These are phyloP conservation scores for Willowsia nigromaculata DNA, from an alignment of 2,888 invertebrate species.

Conservation along the genomic window DNA sequence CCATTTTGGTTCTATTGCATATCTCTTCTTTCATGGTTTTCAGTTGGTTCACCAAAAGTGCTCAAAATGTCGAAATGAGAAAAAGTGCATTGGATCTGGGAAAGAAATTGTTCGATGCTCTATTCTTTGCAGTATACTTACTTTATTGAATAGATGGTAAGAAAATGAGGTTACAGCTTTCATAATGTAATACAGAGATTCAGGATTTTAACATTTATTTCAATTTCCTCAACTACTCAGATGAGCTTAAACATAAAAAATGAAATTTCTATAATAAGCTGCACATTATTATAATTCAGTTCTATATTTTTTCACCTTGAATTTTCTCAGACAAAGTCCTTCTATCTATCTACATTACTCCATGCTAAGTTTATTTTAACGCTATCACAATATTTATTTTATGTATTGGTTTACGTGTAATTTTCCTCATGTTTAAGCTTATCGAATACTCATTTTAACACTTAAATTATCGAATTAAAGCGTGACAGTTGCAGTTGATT, in stretches of 20 bases:
- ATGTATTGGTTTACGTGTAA: too few species aligned
- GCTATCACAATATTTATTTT: too few species aligned
- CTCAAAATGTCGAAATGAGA: neutral
- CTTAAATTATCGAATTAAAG: too few species aligned
- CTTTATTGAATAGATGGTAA: neutral
- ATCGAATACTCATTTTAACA: too few species aligned
- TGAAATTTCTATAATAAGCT: conserved; percentile 34
- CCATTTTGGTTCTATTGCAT: neutral
- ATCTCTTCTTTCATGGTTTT: neutral
- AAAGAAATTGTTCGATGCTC: conserved; percentile 4
- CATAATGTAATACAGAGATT: neutral
- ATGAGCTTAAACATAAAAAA: neutral
- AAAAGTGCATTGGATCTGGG: conserved; percentile 20
- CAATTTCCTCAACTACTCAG: neutral
- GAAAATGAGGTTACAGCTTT: conserved; percentile 28
- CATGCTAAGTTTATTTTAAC: too few species aligned
- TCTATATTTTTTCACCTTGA: too few species aligned
- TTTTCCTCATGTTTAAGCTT: too few species aligned
- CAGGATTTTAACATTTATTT: too few species aligned
- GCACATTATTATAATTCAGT: too few species aligned
- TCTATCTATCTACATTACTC: too few species aligned
- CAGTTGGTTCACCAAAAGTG: neutral
- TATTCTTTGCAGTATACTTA: neutral
- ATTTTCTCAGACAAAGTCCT: too few species aligned
- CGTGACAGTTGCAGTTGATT: too few species aligned